phyloP scores from a whole-genome alignment of 1,140 invertebrate genomes.

The Cotesia glomerata region DNA sequence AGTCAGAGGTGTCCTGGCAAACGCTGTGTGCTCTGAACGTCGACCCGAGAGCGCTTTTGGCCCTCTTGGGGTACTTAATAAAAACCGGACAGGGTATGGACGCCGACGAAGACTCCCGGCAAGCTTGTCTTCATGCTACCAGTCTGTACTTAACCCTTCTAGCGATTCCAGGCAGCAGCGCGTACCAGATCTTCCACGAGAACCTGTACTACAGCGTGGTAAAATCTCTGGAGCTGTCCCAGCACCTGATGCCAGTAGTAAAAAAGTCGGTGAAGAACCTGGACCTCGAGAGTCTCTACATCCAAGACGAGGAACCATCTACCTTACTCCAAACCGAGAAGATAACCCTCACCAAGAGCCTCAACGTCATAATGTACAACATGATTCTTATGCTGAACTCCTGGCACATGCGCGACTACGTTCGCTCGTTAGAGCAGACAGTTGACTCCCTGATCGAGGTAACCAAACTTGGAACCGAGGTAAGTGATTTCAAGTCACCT shows the following conservation, averaged over 20 bases:
- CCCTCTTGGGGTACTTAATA: slow-evolving; percentile 64
- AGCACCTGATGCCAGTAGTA: slow-evolving; percentile 39
- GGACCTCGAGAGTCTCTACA: slow-evolving; percentile 44
- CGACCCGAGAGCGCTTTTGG: slow-evolving; percentile 61
- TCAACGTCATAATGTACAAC: slow-evolving; percentile 59
- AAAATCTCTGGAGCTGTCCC: slow-evolving; percentile 59
- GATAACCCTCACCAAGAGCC: slow-evolving; percentile 39
- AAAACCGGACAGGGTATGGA: slow-evolving; percentile 56
- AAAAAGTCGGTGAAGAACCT: slow-evolving; percentile 35
- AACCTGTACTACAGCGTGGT: slow-evolving; percentile 64
- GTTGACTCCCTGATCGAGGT: slow-evolving; percentile 62
- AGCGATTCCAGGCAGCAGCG: slow-evolving; percentile 65
- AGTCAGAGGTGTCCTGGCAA: slow-evolving; percentile 63
- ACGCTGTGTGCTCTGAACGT: slow-evolving; percentile 61
- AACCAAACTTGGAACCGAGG: slow-evolving; percentile 59
- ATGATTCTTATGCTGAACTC: slow-evolving; percentile 58
- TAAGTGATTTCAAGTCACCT: slow-evolving; percentile 39
- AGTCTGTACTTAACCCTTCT: slow-evolving; percentile 63
- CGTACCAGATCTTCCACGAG: slow-evolving; percentile 67
- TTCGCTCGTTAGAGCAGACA: slow-evolving; percentile 60
- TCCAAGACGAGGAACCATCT: slow-evolving; percentile 40
- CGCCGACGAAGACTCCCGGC: slow-evolving; percentile 49
- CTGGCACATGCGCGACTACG: slow-evolving; percentile 62
- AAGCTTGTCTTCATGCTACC: slow-evolving; percentile 57
- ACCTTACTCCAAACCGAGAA: slow-evolving; percentile 44